Percentiles rank a stretch among this genome's conserved stretches.
Evolutionary conservation across 2,888 invertebrate genomes (phyloP).

Genomic region (Hydroisotoma schaefferi): DNA sequence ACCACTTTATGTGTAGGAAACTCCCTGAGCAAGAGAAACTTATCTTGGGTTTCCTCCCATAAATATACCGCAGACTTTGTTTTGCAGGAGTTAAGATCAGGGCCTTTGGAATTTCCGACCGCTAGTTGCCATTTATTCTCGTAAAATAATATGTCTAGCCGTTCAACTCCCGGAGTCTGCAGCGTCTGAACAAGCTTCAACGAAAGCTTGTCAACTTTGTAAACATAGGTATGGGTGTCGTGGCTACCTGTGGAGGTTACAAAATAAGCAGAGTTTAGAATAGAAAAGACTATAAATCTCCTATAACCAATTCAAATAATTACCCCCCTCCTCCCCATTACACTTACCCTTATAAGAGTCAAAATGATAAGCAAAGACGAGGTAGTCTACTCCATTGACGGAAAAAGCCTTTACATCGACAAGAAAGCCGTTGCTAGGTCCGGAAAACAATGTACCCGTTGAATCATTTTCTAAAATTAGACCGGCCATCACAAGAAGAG

Average conservation of each 20-base stretch:
- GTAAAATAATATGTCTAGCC: constrained; percentile 21
- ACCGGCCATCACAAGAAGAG: no score
- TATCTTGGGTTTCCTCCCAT: constrained; percentile 22
- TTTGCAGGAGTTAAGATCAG: constrained; percentile 17
- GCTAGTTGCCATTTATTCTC: constrained; percentile 29
- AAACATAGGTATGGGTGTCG: constrained; percentile 21
- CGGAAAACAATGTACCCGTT: not conserved
- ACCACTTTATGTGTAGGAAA: constrained; percentile 33
- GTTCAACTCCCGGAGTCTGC: constrained; percentile 22
- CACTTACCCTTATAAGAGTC: constrained; percentile 22
- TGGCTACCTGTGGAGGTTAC: constrained; percentile 26
- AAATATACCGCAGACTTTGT: constrained; percentile 36
- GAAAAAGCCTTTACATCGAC: constrained; percentile 40
- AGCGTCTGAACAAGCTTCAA: constrained; percentile 30
- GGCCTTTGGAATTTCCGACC: constrained; percentile 33
- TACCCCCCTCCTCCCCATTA: no score
- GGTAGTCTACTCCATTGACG: constrained; percentile 25
- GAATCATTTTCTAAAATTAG: no score
- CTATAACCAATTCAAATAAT: no score
- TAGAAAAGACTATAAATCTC: no score
- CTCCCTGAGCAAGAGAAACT: constrained; percentile 29
- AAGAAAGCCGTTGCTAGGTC: constrained; percentile 28
- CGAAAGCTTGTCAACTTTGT: constrained; percentile 13
- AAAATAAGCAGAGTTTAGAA: not conserved
- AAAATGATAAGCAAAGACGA: constrained; percentile 39